phyloP scores from a whole-genome alignment of 2,888 invertebrate species.

The Hyposoter didymator region DNA sequence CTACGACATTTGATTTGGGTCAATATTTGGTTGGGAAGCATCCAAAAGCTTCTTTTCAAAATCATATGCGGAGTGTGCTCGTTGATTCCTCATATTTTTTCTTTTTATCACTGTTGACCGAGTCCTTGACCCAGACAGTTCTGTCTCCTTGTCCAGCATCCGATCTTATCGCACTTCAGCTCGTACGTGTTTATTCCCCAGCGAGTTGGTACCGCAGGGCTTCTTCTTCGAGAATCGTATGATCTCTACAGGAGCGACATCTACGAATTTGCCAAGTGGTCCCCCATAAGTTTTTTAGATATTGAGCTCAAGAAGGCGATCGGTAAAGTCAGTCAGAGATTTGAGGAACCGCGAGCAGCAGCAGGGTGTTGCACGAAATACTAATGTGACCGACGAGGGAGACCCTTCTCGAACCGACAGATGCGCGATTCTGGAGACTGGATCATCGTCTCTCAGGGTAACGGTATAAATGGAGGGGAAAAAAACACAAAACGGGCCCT shows the following conservation, averaged over 20 bases:
- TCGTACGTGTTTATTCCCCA: conserved; percentile 2
- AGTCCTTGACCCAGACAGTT: conserved; percentile 73
- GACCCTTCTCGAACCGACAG: conserved; percentile 58
- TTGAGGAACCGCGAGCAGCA: conserved; percentile 18
- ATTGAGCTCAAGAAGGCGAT: conserved; percentile 23
- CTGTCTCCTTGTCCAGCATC: conserved; percentile 21
- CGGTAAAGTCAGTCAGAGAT: conserved; percentile 57
- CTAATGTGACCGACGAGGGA: conserved; percentile 47
- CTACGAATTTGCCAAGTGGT: conserved; percentile 46
- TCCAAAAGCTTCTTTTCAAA: background rate
- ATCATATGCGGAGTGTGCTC: background rate
- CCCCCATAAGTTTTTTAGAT: conserved; percentile 5
- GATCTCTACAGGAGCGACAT: conserved; percentile 58
- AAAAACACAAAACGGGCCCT: conserved; percentile 33
- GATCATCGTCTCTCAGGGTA: conserved; percentile 45
- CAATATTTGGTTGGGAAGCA: background rate
- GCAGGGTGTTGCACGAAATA: conserved; percentile 4
- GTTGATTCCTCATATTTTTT: background rate
- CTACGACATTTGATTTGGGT: background rate
- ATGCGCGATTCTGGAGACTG: conserved; percentile 49
- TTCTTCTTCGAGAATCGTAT: conserved; percentile 41
- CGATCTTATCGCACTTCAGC: conserved; percentile 46
- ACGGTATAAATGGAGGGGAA: conserved; percentile 11
- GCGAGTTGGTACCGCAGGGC: background rate
- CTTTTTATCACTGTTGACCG: conserved; percentile 42